Percentiles rank a stretch among this genome's conserved stretches.
Evolutionary conservation across 1,140 invertebrate species (phyloP).

Genomic region (Eupristina koningsbergeri): DNA sequence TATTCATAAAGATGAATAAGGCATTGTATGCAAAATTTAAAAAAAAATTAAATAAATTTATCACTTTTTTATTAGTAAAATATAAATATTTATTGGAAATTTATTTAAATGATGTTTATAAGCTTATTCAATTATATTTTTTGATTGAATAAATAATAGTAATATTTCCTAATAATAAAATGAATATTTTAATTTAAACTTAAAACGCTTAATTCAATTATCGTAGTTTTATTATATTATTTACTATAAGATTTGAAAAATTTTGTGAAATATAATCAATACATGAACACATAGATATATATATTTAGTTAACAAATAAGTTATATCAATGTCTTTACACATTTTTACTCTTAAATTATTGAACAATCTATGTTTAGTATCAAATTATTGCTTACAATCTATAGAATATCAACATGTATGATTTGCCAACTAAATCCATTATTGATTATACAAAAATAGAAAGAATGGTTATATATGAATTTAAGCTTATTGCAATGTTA

Average conservation of each 20-base stretch:
- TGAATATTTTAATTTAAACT: neutral
- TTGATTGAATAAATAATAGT: neutral
- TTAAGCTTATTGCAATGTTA: neutral
- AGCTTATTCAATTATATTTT: neutral
- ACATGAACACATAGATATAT: neutral
- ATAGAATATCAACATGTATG: neutral
- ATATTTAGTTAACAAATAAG: too few species aligned
- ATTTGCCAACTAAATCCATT: neutral
- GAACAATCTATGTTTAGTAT: neutral
- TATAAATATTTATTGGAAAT: neutral
- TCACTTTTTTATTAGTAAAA: neutral
- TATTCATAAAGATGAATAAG: too few species aligned
- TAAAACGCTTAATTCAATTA: neutral
- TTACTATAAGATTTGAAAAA: neutral
- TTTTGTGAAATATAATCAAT: neutral
- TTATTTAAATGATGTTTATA: neutral
- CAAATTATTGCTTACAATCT: neutral
- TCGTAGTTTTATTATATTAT: neutral
- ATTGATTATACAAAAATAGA: neutral
- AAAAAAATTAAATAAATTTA: neutral
- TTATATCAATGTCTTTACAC: too few species aligned
- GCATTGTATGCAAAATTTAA: neutral
- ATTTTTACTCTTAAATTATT: neutral
- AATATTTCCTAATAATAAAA: neutral
- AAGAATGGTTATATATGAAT: neutral